Conservation (phyloP, 2,797 vertebrate genomes). For the Philypnodon macrostomus region DNA sequence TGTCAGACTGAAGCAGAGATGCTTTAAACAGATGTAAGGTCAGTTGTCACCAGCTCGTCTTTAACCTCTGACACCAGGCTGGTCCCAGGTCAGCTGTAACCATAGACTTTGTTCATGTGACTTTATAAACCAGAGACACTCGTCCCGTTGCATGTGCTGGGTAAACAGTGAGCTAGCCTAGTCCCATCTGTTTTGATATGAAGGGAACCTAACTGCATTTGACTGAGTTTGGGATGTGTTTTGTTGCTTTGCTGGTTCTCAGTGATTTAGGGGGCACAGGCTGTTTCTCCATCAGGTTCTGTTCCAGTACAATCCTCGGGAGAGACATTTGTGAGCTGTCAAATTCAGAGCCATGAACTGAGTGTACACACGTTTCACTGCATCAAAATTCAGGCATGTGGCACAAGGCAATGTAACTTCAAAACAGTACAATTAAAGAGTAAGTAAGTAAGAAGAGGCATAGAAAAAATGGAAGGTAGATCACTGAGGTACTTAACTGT, state of each 20-base stretch:
- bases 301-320: conserved; percentile 26
- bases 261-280: conserved; percentile 49
- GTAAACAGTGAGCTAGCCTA: not conserved
- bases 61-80: conserved; percentile 26
- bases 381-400: not conserved
- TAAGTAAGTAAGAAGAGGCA: no score
- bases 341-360: conserved; percentile 15
- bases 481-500: no score
- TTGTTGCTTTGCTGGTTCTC: conserved; percentile 27
- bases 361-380: not conserved
- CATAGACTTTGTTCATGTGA: conserved; percentile 19
- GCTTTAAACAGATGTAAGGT: conserved; percentile 39
- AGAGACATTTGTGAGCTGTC: conserved; percentile 28
- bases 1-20: conserved; percentile 18
- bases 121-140: not conserved
- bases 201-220: conserved; percentile 10
- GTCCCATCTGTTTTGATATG: conserved; percentile 8
- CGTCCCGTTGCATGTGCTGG: no score
- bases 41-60: conserved; percentile 30
- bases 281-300: conserved; percentile 29
- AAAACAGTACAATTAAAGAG: no score
- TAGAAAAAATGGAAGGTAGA: no score
- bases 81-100: conserved; percentile 44
- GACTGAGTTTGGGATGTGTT: no score
- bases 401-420: no score